phyloP scores from a whole-genome alignment of 2,113 vertebrate genomes.

The Talpa occidentalis region DNA sequence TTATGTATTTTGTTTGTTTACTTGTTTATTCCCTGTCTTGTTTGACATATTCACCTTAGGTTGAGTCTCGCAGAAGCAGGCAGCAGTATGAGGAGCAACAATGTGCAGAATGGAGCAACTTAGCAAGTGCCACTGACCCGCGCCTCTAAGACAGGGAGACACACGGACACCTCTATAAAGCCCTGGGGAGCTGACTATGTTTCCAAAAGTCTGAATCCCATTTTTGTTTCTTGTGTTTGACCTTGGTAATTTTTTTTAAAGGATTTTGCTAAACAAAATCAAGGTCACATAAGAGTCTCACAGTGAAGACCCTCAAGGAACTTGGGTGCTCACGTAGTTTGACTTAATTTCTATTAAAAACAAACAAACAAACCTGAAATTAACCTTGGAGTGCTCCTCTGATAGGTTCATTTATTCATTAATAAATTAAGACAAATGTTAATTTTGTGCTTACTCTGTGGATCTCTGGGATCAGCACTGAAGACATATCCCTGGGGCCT shows the following conservation, averaged over 20 bases:
- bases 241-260: not conserved
- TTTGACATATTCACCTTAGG: not conserved
- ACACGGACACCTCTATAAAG: fast-evolving
- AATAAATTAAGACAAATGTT: not conserved
- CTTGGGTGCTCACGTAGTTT: not conserved
- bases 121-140: not conserved
- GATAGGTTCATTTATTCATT: not conserved
- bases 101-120: not conserved
- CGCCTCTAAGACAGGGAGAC: not conserved
- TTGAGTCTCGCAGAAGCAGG: not conserved
- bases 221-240: not conserved
- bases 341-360: not conserved
- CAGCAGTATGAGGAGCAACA: not conserved
- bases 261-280: not conserved
- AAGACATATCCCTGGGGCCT: fast-evolving
- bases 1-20: not conserved
- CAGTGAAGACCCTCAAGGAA: not conserved
- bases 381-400: not conserved
- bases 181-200: too few relatives aligned
- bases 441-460: not conserved
- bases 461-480: not conserved
- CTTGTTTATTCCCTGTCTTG: not conserved
- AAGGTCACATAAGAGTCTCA: not conserved
- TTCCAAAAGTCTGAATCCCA: not conserved
- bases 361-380: not conserved